These are phyloP conservation scores for Ochropleura plecta DNA, from an alignment of 2,888 invertebrate genomes.

Conservation along the genomic window DNA sequence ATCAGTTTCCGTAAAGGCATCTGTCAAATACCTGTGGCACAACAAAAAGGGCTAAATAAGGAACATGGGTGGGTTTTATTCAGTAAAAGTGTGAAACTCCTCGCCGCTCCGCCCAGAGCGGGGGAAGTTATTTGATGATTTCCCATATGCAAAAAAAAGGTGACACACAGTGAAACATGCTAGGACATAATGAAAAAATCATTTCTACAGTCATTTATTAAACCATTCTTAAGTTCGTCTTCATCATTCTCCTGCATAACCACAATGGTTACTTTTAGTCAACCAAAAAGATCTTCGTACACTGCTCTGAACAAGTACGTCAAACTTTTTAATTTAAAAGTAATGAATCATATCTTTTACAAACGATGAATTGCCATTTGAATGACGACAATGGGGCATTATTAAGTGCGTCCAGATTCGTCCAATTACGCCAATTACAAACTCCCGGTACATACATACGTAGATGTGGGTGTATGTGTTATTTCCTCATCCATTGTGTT, in stretches of 20 bases:
- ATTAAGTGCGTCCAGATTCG: constrained; percentile 90
- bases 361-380: constrained; percentile 88
- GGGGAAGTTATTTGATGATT: too few species aligned
- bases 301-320: constrained; percentile 51
- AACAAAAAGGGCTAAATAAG: too few species aligned
- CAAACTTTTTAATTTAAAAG: constrained; percentile 83
- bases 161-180: not conserved
- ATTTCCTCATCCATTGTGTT: constrained; percentile 89
- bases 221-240: not conserved
- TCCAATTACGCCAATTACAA: constrained; percentile 90
- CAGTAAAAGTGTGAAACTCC: too few species aligned
- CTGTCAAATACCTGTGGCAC: not conserved
- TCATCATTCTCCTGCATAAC: not conserved
- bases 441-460: constrained; percentile 84
- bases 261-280: not conserved
- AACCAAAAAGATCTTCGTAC: constrained; percentile 28
- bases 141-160: too few species aligned
- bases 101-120: too few species aligned
- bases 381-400: constrained; percentile 88
- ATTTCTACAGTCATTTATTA: not conserved
- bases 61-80: too few species aligned
- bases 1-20: not conserved
- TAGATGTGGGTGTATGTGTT: constrained; percentile 80
- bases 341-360: constrained; percentile 88
- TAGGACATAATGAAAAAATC: not conserved